Evolutionary conservation across 2,888 invertebrate genomes (phyloP), one percentile per base, ranked within the genome.

Genomic region (Apeira syringaria): DNA sequence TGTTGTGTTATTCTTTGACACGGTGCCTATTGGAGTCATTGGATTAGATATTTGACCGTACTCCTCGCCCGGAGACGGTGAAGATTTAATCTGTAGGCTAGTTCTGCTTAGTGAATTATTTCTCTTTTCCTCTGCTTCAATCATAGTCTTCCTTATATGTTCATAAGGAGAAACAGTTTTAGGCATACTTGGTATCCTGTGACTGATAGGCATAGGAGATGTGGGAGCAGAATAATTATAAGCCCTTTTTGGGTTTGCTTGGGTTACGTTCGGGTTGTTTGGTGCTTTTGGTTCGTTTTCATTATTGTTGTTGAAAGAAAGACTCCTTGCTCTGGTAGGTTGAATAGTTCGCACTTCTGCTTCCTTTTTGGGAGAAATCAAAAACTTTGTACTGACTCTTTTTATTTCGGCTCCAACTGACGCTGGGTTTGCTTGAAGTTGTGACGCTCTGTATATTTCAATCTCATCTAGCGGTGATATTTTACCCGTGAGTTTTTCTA

Each of bases 361-460:
- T 74, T 89, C 87, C 61, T 87, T 89, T 63, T 87, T 89, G 3
- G 89, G 89, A 2, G 88, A 88, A 53, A 89, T 85, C 3, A 86
- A 56, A 57, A 87, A 85, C 56, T 72, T 83, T 8, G 88, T 88
- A 47, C 85, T 86, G 1, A 87, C 86, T 68, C 72, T 78, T 63
- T 88, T 89, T 50, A 89, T 88, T 70, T 89, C 86, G 9, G 89
- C 89, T 7, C 89, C 84, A 5, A 89, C 89, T 3, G 89, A 81
- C 7, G 79, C 72, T 3, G 85, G 87, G 38, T 75, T 56, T 0
- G 59, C 56, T 52, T 71, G 73, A 6, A 61, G 59, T 58, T 75
- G 75, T n/a, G 79, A 74, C 12, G 79, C 80, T 65, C 59, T 77
- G 35, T 78, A 81, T 43, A 80, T 76, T 64, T 80, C 73, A 37